Evolutionary conservation across 2,113 vertebrate genomes (phyloP).

Genomic region (Tupaia tana): DNA sequence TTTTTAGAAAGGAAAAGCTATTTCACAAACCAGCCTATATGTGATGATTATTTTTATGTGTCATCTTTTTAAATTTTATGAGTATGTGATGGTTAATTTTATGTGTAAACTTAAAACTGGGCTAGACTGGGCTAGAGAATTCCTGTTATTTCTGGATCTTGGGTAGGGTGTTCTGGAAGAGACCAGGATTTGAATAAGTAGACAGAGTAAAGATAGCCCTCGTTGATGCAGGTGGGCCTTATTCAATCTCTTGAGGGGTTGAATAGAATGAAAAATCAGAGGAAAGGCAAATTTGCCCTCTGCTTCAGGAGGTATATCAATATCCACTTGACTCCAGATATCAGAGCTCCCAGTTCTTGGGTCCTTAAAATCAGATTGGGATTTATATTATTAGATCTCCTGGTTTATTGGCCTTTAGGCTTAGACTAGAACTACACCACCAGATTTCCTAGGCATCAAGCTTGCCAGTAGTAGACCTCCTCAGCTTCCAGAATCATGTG

Average conservation of each 20-base stretch:
- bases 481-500: neutral
- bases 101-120: neutral
- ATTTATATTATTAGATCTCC: neutral
- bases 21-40: neutral
- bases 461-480: neutral
- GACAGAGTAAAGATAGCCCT: neutral
- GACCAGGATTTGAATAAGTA: neutral
- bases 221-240: neutral
- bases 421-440: neutral
- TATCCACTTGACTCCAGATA: neutral
- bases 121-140: neutral
- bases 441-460: neutral
- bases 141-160: neutral
- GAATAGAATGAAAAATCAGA: neutral
- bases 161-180: neutral
- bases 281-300: neutral
- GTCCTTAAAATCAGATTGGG: neutral
- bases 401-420: neutral
- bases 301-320: neutral
- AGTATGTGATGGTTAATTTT: neutral
- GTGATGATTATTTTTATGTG: neutral
- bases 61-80: neutral
- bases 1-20: constrained; percentile 28
- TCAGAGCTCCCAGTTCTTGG: neutral
- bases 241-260: neutral